Percentiles rank a stretch among this genome's conserved stretches.
Conservation (phyloP, 2,113 vertebrate species). For the Anguilla rostrata region DNA sequence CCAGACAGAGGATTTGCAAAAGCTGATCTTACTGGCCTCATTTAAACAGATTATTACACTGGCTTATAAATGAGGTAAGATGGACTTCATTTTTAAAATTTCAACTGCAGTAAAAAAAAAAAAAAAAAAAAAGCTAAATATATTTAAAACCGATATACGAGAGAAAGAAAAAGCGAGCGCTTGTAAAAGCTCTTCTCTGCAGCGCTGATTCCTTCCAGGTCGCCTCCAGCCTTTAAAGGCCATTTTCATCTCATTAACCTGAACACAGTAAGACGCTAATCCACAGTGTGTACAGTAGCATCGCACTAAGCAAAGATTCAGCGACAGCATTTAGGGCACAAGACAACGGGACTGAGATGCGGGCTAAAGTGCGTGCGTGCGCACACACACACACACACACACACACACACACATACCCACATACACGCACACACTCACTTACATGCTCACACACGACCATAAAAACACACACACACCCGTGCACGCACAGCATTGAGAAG, state of each 20-base stretch:
- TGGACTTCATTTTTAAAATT: not conserved
- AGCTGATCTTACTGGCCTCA: not conserved
- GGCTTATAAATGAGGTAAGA: not conserved
- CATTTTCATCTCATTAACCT: not conserved
- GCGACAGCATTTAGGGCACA: conserved; percentile 65
- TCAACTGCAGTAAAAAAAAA: not conserved
- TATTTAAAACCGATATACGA: not conserved
- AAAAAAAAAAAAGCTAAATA: not conserved
- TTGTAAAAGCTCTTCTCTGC: not conserved
- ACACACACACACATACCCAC: not conserved
- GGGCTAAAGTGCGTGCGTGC: conserved; percentile 57
- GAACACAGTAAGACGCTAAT: not conserved
- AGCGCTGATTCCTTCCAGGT: not conserved
- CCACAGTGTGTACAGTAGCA: not conserved
- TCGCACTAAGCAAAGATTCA: conserved; percentile 54
- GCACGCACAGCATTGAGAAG: not conserved
- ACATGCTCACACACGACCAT: conserved; percentile 3
- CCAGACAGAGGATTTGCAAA: not conserved
- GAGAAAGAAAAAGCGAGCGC: not conserved
- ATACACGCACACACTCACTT: not conserved
- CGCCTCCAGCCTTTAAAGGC: not conserved
- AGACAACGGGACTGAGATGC: conserved; percentile 65
- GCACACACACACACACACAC: conserved; percentile 26
- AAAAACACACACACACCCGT: conserved; percentile 39
- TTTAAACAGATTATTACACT: not conserved